Evolutionary conservation across 2,888 invertebrate species (phyloP), one percentile per base, ranked within the genome.

Genomic region (Xylophagus ater): DNA sequence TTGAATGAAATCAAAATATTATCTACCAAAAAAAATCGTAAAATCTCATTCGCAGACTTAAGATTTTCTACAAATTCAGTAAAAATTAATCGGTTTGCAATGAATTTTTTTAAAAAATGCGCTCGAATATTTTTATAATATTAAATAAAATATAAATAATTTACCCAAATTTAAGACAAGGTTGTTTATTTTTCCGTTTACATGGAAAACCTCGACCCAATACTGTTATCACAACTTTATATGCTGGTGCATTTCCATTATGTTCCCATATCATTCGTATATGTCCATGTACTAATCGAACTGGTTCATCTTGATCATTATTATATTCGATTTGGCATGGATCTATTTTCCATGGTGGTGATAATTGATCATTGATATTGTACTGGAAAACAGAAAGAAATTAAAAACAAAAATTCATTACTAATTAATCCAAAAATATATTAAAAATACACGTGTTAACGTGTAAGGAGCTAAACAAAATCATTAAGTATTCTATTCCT

Each of bases 261-360:
- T 64, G 64, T 18, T 61, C 58, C 73, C 74, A 74, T 26, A 71
- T 68, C 32, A 74, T 68, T 49, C 65, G 67, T 42, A 74, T 60
- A 45, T 69, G 70, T 3, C 73, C 69, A 12, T 72, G 73, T 35
- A 74, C 65, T 30, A 74, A 55, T 43, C 68, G 68, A 25, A 73
- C 68, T 1, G 69, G 62, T 32, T 73, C 73, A 6, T 72, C 72
- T 44, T 67, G 65, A 2, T 68, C 68, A 3, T 72, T 70, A 2
- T 54, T 55, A 20, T 57, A 55, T 46, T 62, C 64, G 47, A 65
- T 46, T 46, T 58, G 56, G 49, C 74, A 74, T 2, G 74, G 67
- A 42, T 72, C 69, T 18, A 73, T 53, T 12, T 69, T 66, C 73
- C 74, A 74, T 52, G 69, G 68, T 18, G 73, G 69, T n/a, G n/a